Evolutionary conservation across 2,797 vertebrate species (phyloP), one percentile per base, ranked within the genome.

Genomic region (Hapalemur alaotrensis): DNA sequence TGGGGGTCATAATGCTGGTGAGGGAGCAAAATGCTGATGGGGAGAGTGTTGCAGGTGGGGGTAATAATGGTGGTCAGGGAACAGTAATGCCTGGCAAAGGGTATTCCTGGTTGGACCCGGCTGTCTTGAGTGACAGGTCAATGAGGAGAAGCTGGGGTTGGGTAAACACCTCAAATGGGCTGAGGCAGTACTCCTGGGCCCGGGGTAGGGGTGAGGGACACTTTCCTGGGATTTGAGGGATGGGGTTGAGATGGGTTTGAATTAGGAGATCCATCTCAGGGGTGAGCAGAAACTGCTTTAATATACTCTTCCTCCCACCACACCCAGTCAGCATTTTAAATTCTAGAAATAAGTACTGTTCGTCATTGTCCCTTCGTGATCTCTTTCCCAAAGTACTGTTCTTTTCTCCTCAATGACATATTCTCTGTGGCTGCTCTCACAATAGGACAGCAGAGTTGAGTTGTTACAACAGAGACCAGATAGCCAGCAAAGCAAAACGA

Each of bases 121-220:
- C 25, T 50, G 14, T 48, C 2, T 17, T 28, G 70, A 46, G 25
- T 23, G 28, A 32, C 85, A 67, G 22, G 32, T 54, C 15, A 43
- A 48, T 50, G 41, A 63, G 28, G 59, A 25, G 41, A 73, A 25
- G 17, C 30, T 4, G 2, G 9, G 38, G 18, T 4, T 57, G 57
- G 41, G 32, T 13, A 4, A 59, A 32, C 11, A 17, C n/a, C 46
- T 72, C 46, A 61, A 3, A 38, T 18, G 8, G 30, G 18, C 35
- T 22, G 43, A 32, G 9, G 35, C 41, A 38, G 20, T 4, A 6
- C 13, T 1, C 18, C n/a, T 12, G 41, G 17, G 6, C 1, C 41
- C 0, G 8, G 7, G 61, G 28, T 1, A 0, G 20, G 18, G 5
- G n/a, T 1, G 15, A 38, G 32, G 30, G 18, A 48, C 41, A n/a